Evolutionary conservation across 1,140 invertebrate species (phyloP).

Genomic region (Zaprionus capensis): DNA sequence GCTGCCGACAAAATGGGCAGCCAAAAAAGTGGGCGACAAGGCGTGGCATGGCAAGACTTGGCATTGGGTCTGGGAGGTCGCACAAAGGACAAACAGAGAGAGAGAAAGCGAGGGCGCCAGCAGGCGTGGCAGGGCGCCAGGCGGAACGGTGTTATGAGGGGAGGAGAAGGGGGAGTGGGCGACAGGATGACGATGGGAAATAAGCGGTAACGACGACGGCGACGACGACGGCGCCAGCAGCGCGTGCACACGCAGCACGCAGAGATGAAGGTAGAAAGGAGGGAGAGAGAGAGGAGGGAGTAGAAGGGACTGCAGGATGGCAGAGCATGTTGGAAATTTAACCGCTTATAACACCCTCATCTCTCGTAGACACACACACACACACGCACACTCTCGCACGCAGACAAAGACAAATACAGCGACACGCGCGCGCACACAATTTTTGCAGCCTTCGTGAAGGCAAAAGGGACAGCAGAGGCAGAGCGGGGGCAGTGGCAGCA

Average conservation of each 20-base stretch:
- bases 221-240: constrained; percentile 28
- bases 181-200: constrained; percentile 39
- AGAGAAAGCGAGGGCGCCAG: not conserved
- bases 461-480: constrained; percentile 11
- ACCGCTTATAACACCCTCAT: constrained; percentile 73
- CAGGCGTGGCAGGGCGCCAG: not conserved
- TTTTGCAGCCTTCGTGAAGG: constrained; percentile 28
- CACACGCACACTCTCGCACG: constrained; percentile 11
- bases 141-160: not conserved
- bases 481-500: constrained; percentile 29
- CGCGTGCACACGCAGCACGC: constrained; percentile 3
- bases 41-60: constrained; percentile 12
- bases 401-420: constrained; percentile 4
- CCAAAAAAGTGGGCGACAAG: not conserved
- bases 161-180: not conserved
- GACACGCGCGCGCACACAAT: constrained; percentile 18
- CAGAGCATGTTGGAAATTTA: constrained; percentile 62
- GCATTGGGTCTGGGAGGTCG: constrained; percentile 61
- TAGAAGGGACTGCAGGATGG: not conserved
- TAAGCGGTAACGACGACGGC: constrained; percentile 45
- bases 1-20: constrained; percentile 8
- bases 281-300: not conserved
- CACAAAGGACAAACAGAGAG: constrained; percentile 70
- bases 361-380: constrained; percentile 34
- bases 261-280: constrained; percentile 26